Evolutionary conservation across 64 coral and sea anemone genomes (phyloP).

Genomic region (Stichodactyla mertensii): DNA sequence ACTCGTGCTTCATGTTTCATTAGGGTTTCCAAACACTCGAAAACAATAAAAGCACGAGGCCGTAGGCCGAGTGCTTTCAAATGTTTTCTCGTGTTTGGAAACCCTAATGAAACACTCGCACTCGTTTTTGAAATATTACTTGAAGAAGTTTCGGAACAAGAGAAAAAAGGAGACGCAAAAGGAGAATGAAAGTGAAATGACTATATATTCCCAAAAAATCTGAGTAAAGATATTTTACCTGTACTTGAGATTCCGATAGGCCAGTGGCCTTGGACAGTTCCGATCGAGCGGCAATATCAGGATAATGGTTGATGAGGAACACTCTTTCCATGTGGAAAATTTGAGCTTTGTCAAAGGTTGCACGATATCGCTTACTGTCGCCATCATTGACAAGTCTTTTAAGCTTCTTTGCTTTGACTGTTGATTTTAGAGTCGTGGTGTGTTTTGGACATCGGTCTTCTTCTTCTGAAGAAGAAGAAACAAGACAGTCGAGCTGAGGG

Average conservation of each 20-base stretch:
- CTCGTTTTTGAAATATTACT: no score
- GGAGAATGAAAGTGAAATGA: background rate
- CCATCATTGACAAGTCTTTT: constrained; percentile 15
- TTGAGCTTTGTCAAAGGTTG: constrained; percentile 86
- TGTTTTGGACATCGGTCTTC: background rate
- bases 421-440: constrained; percentile 12
- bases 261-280: constrained; percentile 79
- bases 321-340: constrained; percentile 86
- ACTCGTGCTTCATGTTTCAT: no score
- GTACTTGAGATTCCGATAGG: constrained; percentile 81
- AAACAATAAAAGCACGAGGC: no score
- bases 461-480: background rate
- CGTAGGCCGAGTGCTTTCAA: no score
- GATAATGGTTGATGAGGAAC: constrained; percentile 86
- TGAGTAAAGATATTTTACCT: constrained; percentile 32
- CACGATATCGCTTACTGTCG: constrained; percentile 59
- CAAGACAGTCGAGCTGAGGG: no score
- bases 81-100: no score
- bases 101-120: no score
- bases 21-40: no score
- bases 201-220: no score
- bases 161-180: background rate
- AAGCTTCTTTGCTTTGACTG: constrained; percentile 25
- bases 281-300: constrained; percentile 68
- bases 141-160: no score